Conservation (phyloP, 2,113 vertebrate genomes). For the Scortum barcoo region DNA sequence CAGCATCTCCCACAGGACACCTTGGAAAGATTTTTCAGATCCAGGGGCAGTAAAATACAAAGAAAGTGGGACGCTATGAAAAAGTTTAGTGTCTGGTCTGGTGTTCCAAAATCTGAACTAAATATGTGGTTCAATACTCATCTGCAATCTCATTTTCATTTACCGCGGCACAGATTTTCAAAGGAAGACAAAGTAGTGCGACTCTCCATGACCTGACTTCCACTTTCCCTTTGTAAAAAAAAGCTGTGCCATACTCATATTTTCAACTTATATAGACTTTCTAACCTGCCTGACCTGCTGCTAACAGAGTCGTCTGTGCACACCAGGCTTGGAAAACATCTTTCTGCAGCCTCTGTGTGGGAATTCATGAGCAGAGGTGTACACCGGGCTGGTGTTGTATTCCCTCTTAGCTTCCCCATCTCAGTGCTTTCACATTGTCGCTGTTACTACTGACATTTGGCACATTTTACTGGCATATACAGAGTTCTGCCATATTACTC, state of each 20-base stretch:
- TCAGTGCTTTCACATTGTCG: neutral
- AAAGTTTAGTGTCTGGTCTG: neutral
- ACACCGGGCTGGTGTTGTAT: slow-evolving; percentile 11
- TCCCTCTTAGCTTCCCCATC: neutral
- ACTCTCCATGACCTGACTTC: neutral
- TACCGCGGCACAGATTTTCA: neutral
- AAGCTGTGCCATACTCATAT: too few species aligned
- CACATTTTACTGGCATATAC: neutral
- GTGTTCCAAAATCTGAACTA: neutral
- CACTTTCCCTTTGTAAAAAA: neutral
- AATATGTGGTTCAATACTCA: too few species aligned
- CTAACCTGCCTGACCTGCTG: neutral
- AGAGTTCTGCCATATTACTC: neutral
- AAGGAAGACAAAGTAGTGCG: neutral
- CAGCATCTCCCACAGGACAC: neutral
- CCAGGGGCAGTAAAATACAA: neutral
- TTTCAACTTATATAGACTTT: neutral
- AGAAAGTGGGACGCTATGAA: neutral
- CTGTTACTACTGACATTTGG: slow-evolving; percentile 19
- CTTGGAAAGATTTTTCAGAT: neutral
- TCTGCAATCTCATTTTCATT: neutral
- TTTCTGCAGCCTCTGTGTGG: neutral
- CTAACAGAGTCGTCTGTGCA: neutral
- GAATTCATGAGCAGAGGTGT: neutral
- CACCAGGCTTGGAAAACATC: neutral